A percentile compares a stretch with the other conserved stretches of the same genome.
phyloP scores from a whole-genome alignment of 2,113 vertebrate genomes.

The Cebidichthys violaceus region DNA sequence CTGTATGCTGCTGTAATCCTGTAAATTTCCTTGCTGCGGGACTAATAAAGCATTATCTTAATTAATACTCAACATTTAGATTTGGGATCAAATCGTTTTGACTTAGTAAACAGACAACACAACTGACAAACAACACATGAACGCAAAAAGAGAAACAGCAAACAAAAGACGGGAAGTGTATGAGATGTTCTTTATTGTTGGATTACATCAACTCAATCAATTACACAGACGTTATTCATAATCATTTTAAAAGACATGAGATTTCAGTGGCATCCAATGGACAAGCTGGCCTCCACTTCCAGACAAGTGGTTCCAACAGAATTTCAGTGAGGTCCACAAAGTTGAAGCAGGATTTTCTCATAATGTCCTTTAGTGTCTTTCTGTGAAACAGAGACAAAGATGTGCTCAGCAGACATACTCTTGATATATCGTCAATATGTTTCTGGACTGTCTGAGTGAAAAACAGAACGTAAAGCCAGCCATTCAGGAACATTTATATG shows the following conservation, averaged over 20 bases:
- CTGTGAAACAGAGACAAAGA: slow-evolving; percentile 77
- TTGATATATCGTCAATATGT: background rate
- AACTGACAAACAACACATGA: background rate
- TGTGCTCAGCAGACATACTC: background rate
- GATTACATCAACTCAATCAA: slow-evolving; percentile 7
- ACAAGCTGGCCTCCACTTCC: background rate
- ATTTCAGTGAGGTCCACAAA: slow-evolving; percentile 83
- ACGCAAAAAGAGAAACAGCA: background rate
- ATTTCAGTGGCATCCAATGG: background rate
- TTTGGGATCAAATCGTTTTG: background rate
- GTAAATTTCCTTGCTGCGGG: too few species aligned
- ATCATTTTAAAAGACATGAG: background rate
- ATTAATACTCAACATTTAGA: background rate
- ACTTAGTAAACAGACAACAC: background rate
- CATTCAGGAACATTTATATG: background rate
- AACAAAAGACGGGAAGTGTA: background rate
- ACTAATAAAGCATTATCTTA: too few species aligned
- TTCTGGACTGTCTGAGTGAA: background rate
- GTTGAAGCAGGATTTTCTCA: slow-evolving; percentile 86
- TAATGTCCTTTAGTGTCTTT: slow-evolving; percentile 91
- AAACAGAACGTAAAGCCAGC: background rate
- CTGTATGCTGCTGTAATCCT: too few species aligned
- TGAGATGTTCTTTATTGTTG: background rate
- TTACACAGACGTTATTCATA: background rate
- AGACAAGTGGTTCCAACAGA: background rate